A percentile compares a stretch with the other conserved stretches of the same genome.
phyloP scores from a whole-genome alignment of 2,888 invertebrate genomes.

The Leucophenga maculata region DNA sequence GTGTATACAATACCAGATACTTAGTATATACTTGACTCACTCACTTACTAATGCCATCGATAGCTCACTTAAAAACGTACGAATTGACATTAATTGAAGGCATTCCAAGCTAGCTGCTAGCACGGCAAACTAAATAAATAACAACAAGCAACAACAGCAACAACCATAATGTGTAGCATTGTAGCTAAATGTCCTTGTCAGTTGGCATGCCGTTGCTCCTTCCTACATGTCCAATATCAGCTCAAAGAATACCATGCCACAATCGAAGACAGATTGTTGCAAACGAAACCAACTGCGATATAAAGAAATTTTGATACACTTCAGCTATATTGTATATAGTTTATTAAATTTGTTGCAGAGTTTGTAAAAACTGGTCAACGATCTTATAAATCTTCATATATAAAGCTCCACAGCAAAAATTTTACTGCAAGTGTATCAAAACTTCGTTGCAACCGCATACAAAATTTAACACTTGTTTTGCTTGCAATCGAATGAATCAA shows the following conservation, averaged over 20 bases:
- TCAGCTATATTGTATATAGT: not conserved
- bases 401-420: not conserved
- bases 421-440: not conserved
- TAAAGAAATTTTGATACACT: constrained; percentile 43
- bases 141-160: constrained; percentile 44
- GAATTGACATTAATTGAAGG: constrained; percentile 70
- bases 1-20: not conserved
- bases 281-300: constrained; percentile 50
- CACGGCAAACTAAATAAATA: constrained; percentile 62
- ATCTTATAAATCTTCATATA: not conserved
- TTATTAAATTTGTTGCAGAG: not conserved
- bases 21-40: not conserved
- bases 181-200: constrained; percentile 36
- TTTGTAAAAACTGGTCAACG: not conserved
- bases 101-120: constrained; percentile 60
- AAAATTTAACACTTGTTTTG: no score
- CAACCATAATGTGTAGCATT: constrained; percentile 43
- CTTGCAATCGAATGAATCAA: constrained; percentile 6
- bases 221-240: not conserved
- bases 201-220: not conserved
- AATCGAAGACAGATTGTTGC: constrained; percentile 43
- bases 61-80: constrained; percentile 61
- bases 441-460: not conserved
- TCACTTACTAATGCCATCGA: constrained; percentile 48
- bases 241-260: constrained; percentile 8